A percentile compares a stretch with the other conserved stretches of the same genome.
These are phyloP conservation scores for Aquatica leii DNA, from an alignment of 2,888 invertebrate genomes.

Conservation along the genomic window DNA sequence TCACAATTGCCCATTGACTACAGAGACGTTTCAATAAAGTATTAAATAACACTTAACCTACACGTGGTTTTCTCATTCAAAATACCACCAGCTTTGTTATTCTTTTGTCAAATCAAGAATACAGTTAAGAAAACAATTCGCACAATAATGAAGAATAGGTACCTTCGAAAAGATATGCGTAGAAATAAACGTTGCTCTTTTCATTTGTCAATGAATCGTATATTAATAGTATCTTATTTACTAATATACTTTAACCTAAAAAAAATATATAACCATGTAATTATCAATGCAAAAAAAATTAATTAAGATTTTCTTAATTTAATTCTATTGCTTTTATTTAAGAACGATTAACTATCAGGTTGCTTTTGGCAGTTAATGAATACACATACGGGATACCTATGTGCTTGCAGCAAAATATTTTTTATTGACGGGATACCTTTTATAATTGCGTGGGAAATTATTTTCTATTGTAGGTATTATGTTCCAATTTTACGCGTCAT, in stretches of 20 bases:
- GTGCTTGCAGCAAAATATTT: constrained; percentile 33
- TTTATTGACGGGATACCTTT: constrained; percentile 29
- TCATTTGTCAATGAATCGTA: constrained; percentile 3
- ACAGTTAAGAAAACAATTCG: constrained; percentile 45
- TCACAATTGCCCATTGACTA: constrained; percentile 40
- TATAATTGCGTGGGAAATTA: constrained; percentile 42
- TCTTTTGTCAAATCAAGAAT: constrained; percentile 38
- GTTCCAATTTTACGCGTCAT: constrained; percentile 36
- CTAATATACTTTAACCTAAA: too few species aligned
- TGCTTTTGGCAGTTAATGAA: constrained; percentile 31
- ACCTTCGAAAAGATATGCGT: not conserved
- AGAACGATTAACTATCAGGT: constrained; percentile 22
- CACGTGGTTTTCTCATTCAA: constrained; percentile 42
- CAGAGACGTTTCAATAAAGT: constrained; percentile 43
- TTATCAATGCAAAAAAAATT: too few species aligned
- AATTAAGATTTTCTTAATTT: too few species aligned
- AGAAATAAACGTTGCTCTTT: constrained; percentile 9
- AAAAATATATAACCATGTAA: too few species aligned
- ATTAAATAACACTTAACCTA: constrained; percentile 43
- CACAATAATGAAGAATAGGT: constrained; percentile 35
- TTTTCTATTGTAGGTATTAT: constrained; percentile 33
- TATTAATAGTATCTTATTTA: too few species aligned
- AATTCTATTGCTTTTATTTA: too few species aligned
- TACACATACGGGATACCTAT: constrained; percentile 23
- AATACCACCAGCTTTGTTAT: constrained; percentile 36